These are phyloP conservation scores for Lepidocyrtoides sp. DNA, from an alignment of 2,888 invertebrate genomes.

Conservation along the genomic window DNA sequence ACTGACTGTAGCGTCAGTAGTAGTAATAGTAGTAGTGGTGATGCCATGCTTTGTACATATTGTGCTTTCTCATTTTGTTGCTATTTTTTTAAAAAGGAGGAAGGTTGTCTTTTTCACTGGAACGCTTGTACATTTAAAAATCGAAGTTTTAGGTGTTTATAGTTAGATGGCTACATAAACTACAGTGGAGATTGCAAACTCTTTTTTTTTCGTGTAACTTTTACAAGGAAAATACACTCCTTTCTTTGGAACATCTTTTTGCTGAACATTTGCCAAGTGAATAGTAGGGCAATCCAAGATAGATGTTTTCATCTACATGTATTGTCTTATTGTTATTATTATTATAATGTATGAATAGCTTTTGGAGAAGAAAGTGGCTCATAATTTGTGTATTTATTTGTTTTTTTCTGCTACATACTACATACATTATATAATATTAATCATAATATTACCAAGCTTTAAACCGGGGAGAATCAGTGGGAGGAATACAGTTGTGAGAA, in stretches of 20 bases:
- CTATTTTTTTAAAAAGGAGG: background rate
- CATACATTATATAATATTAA: slow-evolving; percentile 23
- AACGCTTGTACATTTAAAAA: slow-evolving; percentile 48
- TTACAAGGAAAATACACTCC: slow-evolving; percentile 55
- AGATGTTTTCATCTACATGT: slow-evolving; percentile 13
- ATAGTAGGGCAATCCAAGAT: slow-evolving; percentile 56
- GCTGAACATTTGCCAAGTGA: slow-evolving; percentile 63
- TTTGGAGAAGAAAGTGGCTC: slow-evolving; percentile 3
- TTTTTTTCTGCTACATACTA: slow-evolving; percentile 23
- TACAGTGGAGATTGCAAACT: background rate
- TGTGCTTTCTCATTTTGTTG: slow-evolving; percentile 27
- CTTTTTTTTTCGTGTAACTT: background rate
- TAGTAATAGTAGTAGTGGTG: slow-evolving; percentile 7
- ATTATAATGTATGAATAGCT: slow-evolving; percentile 4
- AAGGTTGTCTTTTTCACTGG: slow-evolving; percentile 40
- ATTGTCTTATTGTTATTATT: slow-evolving; percentile 45
- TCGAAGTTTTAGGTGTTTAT: slow-evolving; percentile 20
- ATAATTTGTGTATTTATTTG: slow-evolving; percentile 58
- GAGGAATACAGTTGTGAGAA: background rate
- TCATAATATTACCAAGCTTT: background rate
- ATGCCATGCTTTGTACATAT: background rate
- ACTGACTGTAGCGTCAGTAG: too few relatives aligned
- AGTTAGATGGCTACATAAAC: background rate
- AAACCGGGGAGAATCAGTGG: slow-evolving; percentile 12
- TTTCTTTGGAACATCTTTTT: slow-evolving; percentile 5